Evolutionary conservation across 1,140 invertebrate species (phyloP), one percentile per base, ranked within the genome.

Genomic region (Chrysopa pallens): DNA sequence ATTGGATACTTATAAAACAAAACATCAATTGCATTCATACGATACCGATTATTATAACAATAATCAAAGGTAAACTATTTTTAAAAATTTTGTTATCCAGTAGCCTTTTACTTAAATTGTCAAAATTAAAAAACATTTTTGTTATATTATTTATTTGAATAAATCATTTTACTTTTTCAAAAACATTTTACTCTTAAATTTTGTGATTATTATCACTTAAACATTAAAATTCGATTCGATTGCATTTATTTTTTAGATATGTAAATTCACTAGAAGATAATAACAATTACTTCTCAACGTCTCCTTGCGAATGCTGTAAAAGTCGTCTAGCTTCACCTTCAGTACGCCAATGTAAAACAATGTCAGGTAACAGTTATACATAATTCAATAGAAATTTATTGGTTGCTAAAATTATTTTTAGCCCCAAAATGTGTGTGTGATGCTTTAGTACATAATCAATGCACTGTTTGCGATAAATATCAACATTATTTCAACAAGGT

Each of bases 381-480:
- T 36, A 44, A 36, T 33, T 36, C 36, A 31, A 6, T 2, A 9
- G 11, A 44, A n/a, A 27, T 40, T 29, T 36, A 46, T 39, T 42
- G 42, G 38, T 11, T 41, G 9, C 9, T 8, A 31, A 15, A 42
- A 36, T 35, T 15, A 33, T 39, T 41, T 49, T 42, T 28, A 46
- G 47, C 27, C 6, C 23, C 33, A 12, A 49, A 38, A 12, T 49
- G 45, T 38, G 40, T 33, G 4, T 50, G 48, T 42, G 35, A 28
- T 6, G 29, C 29, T 29, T 35, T 37, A 6, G 46, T 51, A 46
- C 29, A 50, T 9, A 37, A 48, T 8, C 38, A 43, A 17, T 57
- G 55, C 42, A 42, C 48, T 6, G 48, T 57, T 15, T 57, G 55
- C 42, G 42, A 48, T 6, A 55, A 54, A 48, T 57, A 57, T 39